Evolutionary conservation across 2,888 invertebrate genomes (phyloP).

Genomic region (Branchellion lobata): DNA sequence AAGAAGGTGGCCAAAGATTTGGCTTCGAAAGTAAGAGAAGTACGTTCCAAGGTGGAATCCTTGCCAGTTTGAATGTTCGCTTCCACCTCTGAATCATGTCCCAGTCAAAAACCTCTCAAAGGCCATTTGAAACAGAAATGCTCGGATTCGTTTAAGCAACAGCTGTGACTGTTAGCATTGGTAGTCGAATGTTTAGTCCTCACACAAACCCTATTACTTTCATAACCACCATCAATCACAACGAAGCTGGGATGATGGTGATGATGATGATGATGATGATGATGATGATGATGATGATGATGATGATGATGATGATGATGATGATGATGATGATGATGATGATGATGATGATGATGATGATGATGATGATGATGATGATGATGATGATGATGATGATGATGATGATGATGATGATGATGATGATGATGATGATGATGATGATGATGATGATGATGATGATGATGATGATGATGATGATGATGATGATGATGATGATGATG

Average conservation of each 20-base stretch:
- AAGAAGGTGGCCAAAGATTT: no score
- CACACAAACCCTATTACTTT: background rate
- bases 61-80: no score
- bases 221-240: background rate
- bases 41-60: no score
- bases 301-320: slow-evolving; percentile 33
- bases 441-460: slow-evolving; percentile 21
- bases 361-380: background rate
- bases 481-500: slow-evolving; percentile 28
- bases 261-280: slow-evolving; percentile 9
- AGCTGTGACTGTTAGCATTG: no score
- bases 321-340: slow-evolving; percentile 13
- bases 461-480: slow-evolving; percentile 18
- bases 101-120: no score
- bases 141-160: no score
- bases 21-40: no score
- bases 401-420: slow-evolving; percentile 41
- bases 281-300: slow-evolving; percentile 41
- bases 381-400: slow-evolving; percentile 39
- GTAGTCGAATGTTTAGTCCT: no score
- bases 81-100: no score
- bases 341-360: slow-evolving; percentile 4
- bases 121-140: no score
- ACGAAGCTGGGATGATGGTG: background rate
- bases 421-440: slow-evolving; percentile 31